These are phyloP conservation scores for Dryocosmus kuriphilus DNA, from an alignment of 2,888 invertebrate genomes.

Conservation along the genomic window DNA sequence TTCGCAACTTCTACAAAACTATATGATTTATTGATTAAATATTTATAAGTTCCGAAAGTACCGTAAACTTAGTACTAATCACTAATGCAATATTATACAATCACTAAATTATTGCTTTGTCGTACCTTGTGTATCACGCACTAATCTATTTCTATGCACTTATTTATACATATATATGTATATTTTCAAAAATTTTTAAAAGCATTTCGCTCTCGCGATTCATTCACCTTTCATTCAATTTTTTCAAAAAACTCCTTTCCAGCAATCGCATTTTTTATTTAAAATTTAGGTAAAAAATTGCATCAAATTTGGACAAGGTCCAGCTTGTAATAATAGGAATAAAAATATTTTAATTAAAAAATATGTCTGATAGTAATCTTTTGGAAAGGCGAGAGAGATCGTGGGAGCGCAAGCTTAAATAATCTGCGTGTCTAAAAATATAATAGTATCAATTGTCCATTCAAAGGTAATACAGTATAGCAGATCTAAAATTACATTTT, in stretches of 20 bases:
- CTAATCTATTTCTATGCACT: constrained; percentile 74
- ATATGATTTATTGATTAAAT: constrained; percentile 75
- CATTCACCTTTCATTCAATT: constrained; percentile 12
- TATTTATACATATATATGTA: constrained; percentile 44
- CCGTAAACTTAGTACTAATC: constrained; percentile 73
- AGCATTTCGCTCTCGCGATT: constrained; percentile 42
- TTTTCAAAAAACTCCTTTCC: constrained; percentile 49
- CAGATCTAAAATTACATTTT: constrained; percentile 55
- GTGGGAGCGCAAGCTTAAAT: constrained; percentile 59
- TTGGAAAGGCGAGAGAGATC: constrained; percentile 58
- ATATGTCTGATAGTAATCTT: not conserved
- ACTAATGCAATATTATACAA: constrained; percentile 76
- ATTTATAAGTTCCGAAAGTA: constrained; percentile 74
- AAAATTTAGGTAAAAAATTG: not conserved
- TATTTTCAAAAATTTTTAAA: constrained; percentile 41
- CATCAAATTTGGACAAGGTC: not conserved
- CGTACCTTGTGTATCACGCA: constrained; percentile 76
- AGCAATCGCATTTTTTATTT: constrained; percentile 4
- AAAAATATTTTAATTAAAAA: not conserved
- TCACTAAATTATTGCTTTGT: constrained; percentile 78
- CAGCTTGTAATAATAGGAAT: not conserved
- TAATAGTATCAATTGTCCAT: constrained; percentile 60
- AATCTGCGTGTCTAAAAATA: constrained; percentile 62
- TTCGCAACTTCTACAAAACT: constrained; percentile 75
- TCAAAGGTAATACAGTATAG: constrained; percentile 56